phyloP scores from a whole-genome alignment of 1,140 invertebrate genomes.

The Pseudachorutes palmiensis region DNA sequence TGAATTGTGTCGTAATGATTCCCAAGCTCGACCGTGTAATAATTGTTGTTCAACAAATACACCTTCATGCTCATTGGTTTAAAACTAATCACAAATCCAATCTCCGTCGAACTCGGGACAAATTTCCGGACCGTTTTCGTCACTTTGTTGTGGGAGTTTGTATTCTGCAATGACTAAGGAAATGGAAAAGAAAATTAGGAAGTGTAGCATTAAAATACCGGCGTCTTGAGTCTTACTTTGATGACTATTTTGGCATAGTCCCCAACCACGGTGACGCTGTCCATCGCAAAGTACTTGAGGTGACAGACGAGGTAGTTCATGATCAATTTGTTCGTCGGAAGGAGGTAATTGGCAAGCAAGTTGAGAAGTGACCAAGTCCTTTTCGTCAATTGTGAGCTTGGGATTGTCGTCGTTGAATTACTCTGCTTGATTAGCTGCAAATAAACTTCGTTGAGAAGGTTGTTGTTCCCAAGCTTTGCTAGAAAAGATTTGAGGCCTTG shows the following conservation, averaged over 20 bases:
- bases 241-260: conserved; percentile 90
- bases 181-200: conserved; percentile 5
- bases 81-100: conserved; percentile 68
- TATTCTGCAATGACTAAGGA: conserved; percentile 66
- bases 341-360: conserved; percentile 74
- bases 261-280: conserved; percentile 84
- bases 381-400: conserved; percentile 70
- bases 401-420: conserved; percentile 82
- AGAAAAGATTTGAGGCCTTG: background rate
- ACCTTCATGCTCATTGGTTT: conserved; percentile 82
- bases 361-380: conserved; percentile 88
- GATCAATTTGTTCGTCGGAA: conserved; percentile 72
- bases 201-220: too few relatives aligned
- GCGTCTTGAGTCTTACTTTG: conserved; percentile 62
- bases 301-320: conserved; percentile 84
- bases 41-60: conserved; percentile 88
- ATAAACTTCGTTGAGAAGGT: conserved; percentile 78
- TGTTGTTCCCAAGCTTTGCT: conserved; percentile 45
- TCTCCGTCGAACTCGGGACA: conserved; percentile 68
- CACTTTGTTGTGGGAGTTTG: conserved; percentile 49
- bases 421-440: conserved; percentile 90
- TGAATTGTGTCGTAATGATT: conserved; percentile 2
- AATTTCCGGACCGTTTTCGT: conserved; percentile 66
- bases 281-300: conserved; percentile 75
- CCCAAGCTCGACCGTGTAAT: conserved; percentile 49